These are phyloP conservation scores for Drosophila nigricruria DNA, from an alignment of 2,888 invertebrate genomes.

Conservation along the genomic window DNA sequence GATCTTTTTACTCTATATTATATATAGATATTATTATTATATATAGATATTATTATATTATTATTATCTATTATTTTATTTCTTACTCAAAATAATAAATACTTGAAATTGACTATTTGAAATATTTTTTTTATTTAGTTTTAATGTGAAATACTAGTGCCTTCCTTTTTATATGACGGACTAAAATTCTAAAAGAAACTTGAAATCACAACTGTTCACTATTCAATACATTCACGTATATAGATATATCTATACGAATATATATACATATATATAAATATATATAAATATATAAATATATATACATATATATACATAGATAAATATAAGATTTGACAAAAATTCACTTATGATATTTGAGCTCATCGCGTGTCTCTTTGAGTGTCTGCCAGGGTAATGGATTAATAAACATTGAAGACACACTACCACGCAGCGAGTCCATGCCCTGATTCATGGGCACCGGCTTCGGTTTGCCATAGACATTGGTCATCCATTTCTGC, in stretches of 20 bases:
- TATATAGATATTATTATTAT: too few species aligned
- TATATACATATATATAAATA: not conserved
- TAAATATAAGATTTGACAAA: not conserved
- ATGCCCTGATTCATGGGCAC: conserved; percentile 84
- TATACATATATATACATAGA: not conserved
- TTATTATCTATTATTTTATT: too few species aligned
- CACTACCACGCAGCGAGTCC: conserved; percentile 82
- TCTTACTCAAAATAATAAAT: too few species aligned
- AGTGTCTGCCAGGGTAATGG: conserved; percentile 77
- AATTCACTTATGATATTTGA: conserved; percentile 1
- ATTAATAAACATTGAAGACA: conserved; percentile 83
- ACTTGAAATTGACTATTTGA: not conserved
- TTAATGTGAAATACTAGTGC: not conserved
- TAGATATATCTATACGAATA: not conserved
- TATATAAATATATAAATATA: not conserved
- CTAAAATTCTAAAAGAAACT: conserved; percentile 4
- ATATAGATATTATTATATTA: too few species aligned
- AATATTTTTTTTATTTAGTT: not conserved
- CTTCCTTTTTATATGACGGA: not conserved
- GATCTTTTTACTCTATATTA: too few species aligned
- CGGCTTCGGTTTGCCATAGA: conserved; percentile 82
- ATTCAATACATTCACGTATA: conserved; percentile 12
- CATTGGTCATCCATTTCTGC: conserved; percentile 80
- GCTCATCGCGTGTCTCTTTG: conserved; percentile 1
- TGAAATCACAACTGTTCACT: conserved; percentile 15